Evolutionary conservation across 2,113 vertebrate genomes (phyloP).

Genomic region (Dipodomys spectabilis): DNA sequence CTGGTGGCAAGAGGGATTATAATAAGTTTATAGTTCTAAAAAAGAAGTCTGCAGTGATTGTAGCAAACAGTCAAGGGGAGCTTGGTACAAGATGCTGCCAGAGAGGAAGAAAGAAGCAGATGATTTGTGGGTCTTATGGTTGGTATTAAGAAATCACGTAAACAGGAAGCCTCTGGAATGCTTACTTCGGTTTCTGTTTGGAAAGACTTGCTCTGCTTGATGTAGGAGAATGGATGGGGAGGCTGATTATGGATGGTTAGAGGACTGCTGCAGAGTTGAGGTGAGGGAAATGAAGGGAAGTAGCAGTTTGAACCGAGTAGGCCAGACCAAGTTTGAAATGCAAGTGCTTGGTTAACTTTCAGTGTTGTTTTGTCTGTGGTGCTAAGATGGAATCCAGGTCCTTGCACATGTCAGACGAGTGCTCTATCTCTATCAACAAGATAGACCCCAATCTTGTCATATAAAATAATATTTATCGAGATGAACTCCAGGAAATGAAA

Average conservation of each 20-base stretch:
- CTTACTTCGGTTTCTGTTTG: conserved; percentile 27
- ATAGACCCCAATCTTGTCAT: too few species aligned
- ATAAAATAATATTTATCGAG: too few species aligned
- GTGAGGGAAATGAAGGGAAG: neutral
- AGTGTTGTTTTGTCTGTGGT: neutral
- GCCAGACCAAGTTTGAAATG: neutral
- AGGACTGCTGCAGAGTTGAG: neutral
- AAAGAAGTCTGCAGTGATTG: neutral
- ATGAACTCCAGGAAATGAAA: too few species aligned
- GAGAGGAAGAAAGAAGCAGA: neutral
- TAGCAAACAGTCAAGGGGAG: neutral
- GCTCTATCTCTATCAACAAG: neutral
- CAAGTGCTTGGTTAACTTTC: neutral
- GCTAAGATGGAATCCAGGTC: neutral
- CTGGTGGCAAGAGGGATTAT: neutral
- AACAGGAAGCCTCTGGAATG: neutral
- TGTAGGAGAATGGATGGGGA: neutral
- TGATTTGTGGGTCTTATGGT: neutral
- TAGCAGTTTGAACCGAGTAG: neutral
- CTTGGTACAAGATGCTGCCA: neutral
- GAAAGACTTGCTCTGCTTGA: neutral
- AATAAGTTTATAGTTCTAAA: neutral
- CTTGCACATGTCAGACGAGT: neutral
- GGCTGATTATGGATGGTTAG: rapidly evolving
- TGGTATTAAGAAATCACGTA: neutral